Evolutionary conservation across 2,113 vertebrate species (phyloP).

Genomic region (Melanotaenia duboulayi): DNA sequence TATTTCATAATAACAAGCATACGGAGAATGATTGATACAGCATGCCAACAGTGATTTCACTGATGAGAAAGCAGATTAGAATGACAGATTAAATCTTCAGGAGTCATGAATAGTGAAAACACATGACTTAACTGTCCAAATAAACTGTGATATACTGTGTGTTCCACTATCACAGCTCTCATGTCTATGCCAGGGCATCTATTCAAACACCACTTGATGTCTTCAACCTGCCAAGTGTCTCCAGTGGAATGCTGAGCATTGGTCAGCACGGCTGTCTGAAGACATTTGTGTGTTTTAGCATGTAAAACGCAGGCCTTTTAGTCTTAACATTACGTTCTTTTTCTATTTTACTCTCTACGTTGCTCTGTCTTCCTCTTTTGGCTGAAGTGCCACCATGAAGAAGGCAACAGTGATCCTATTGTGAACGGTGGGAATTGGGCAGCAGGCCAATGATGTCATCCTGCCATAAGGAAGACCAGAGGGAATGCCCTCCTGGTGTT

Average conservation of each 20-base stretch:
- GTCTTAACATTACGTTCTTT: slow-evolving; percentile 47
- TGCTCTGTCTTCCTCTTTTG: slow-evolving; percentile 56
- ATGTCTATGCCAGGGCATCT: slow-evolving; percentile 41
- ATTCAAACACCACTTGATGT: slow-evolving; percentile 48
- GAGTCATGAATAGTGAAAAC: slow-evolving; percentile 43
- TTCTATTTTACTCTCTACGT: slow-evolving; percentile 42
- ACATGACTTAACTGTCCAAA: slow-evolving; percentile 57
- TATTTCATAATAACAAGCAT: slow-evolving; percentile 49
- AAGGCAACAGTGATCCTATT: slow-evolving; percentile 79
- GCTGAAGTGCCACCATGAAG: slow-evolving; percentile 66
- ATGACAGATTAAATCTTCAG: slow-evolving; percentile 50
- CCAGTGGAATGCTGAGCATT: slow-evolving; percentile 34
- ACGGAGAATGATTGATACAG: slow-evolving; percentile 26
- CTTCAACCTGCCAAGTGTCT: slow-evolving; percentile 40
- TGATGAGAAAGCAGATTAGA: slow-evolving; percentile 59
- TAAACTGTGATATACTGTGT: slow-evolving; percentile 39
- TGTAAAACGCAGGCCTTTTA: slow-evolving; percentile 32
- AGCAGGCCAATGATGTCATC: slow-evolving; percentile 81
- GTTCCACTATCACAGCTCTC: slow-evolving; percentile 44
- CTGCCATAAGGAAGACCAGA: slow-evolving; percentile 70
- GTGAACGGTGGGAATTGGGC: slow-evolving; percentile 81
- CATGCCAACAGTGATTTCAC: slow-evolving; percentile 52
- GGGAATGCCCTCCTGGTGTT: slow-evolving; percentile 75
- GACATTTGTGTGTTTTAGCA: slow-evolving; percentile 35
- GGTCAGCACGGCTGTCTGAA: slow-evolving; percentile 38